Percentiles rank a stretch among this genome's conserved stretches.
phyloP scores from a whole-genome alignment of 2,888 invertebrate species.

The Allolobophora icterica region DNA sequence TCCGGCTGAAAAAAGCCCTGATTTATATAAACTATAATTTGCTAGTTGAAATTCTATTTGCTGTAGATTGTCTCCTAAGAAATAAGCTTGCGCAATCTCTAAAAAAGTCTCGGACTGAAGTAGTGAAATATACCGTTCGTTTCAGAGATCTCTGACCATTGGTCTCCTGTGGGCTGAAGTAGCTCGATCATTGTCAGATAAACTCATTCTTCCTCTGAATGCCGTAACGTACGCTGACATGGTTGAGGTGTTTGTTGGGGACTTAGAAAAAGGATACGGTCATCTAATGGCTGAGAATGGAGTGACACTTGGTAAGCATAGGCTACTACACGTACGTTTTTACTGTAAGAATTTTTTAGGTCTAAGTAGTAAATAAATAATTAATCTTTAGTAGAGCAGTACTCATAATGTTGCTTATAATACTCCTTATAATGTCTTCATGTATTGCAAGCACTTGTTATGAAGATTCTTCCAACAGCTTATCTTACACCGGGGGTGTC shows the following conservation, averaged over 20 bases:
- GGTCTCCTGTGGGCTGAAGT: constrained; percentile 63
- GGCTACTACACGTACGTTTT: not conserved
- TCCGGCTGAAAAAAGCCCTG: no score
- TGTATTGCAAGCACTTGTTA: not conserved
- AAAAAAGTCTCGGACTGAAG: no score
- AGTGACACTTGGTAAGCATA: constrained; percentile 10
- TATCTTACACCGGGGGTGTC: not conserved
- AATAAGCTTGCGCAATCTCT: no score
- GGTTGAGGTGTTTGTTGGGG: constrained; percentile 35
- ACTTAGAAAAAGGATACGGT: constrained; percentile 34
- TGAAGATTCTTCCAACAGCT: not conserved
- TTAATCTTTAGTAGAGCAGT: not conserved
- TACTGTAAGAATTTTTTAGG: not conserved
- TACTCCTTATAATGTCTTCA: no score
- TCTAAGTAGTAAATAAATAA: not conserved
- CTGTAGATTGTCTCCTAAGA: no score
- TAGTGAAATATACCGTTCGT: constrained; percentile 30
- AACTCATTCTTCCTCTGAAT: constrained; percentile 50
- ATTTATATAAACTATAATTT: no score
- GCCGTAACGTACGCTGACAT: constrained; percentile 33
- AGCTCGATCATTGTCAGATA: constrained; percentile 55
- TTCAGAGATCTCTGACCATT: constrained; percentile 59
- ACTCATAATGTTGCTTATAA: not conserved
- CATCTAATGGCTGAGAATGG: constrained; percentile 32
- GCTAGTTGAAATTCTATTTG: no score